Percentiles rank a stretch among this genome's conserved stretches.
These are phyloP conservation scores for Brenthis hecate DNA, from an alignment of 2,888 invertebrate genomes.

Conservation along the genomic window DNA sequence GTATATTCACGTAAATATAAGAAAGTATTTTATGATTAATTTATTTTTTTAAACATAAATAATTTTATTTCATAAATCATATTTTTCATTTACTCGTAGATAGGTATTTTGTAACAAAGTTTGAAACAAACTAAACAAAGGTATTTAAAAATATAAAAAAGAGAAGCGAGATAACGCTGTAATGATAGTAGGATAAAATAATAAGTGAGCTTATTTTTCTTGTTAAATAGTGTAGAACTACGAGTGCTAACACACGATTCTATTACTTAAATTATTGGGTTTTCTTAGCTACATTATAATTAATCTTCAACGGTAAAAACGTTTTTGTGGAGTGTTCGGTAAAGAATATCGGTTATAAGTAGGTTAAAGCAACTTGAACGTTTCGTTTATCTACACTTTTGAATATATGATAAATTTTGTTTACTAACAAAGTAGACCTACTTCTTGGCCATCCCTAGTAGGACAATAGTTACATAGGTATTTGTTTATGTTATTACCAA, in stretches of 20 bases:
- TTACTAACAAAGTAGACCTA: neutral
- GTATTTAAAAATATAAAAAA: no score
- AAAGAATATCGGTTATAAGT: conserved; percentile 19
- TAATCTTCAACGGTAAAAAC: conserved; percentile 29
- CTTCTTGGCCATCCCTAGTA: no score
- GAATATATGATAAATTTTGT: neutral
- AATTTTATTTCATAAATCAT: no score
- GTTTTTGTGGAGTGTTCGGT: conserved; percentile 19
- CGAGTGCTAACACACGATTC: conserved; percentile 12
- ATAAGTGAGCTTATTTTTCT: conserved; percentile 11
- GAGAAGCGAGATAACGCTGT: no score
- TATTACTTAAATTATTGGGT: conserved; percentile 20
- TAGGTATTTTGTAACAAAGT: no score
- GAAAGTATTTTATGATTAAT: no score
- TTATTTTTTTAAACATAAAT: no score
- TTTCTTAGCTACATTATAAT: conserved; percentile 23
- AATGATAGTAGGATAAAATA: neutral
- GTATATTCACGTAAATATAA: no score
- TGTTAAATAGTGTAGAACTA: conserved; percentile 14
- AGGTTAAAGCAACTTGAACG: conserved; percentile 16
- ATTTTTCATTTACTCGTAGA: no score
- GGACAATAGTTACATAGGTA: no score
- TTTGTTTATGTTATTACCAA: no score
- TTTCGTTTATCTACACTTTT: conserved; percentile 3
- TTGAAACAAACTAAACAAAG: no score